A percentile compares a stretch with the other conserved stretches of the same genome.
phyloP scores from a whole-genome alignment of 2,888 invertebrate genomes.

The Eupithecia vulgata region DNA sequence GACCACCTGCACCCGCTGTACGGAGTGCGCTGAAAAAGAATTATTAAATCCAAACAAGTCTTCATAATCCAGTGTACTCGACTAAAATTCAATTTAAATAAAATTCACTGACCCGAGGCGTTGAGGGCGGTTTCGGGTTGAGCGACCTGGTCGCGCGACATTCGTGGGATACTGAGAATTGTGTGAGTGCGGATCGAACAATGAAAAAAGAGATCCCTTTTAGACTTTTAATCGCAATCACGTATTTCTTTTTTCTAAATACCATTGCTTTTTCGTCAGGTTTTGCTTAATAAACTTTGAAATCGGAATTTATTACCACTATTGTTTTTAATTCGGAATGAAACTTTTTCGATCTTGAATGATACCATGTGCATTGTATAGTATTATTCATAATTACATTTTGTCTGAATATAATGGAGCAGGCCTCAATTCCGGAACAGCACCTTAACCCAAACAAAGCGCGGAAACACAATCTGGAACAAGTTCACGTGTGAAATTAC shows the following conservation, averaged over 20 bases:
- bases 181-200: not conserved
- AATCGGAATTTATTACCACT: not conserved
- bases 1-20: not conserved
- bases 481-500: conserved; percentile 37
- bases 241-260: too few species aligned
- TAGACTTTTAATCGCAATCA: too few species aligned
- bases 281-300: not conserved
- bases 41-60: conserved; percentile 28
- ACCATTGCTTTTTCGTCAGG: too few species aligned
- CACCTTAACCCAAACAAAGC: conserved; percentile 17
- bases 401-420: not conserved
- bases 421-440: not conserved
- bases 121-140: not conserved
- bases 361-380: not conserved
- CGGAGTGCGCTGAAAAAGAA: conserved; percentile 14
- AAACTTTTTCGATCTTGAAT: not conserved
- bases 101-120: conserved; percentile 29
- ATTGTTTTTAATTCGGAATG: not conserved
- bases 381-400: not conserved
- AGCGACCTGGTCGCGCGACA: conserved; percentile 17
- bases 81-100: conserved; percentile 35
- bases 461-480: conserved; percentile 29
- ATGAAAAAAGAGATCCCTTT: too few species aligned
- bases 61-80: conserved; percentile 31
- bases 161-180: not conserved